phyloP scores from a whole-genome alignment of 1,140 invertebrate genomes.

The Pachyrhynchus sulphureomaculatus region DNA sequence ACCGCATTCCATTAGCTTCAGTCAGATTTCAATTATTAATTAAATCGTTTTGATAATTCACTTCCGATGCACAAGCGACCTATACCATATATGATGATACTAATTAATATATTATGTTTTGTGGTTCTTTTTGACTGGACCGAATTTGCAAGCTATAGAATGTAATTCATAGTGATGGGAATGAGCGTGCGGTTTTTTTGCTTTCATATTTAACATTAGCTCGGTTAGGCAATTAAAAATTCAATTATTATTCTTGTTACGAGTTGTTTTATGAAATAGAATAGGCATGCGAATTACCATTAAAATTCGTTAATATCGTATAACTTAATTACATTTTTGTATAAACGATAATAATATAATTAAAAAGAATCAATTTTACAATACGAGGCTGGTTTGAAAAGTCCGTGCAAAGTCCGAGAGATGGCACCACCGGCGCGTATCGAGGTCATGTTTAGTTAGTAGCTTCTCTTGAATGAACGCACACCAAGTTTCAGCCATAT shows the following conservation, averaged over 20 bases:
- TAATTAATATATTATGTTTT: constrained; percentile 28
- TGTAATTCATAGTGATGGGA: constrained; percentile 25
- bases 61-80: constrained; percentile 20
- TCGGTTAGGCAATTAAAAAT: constrained; percentile 24
- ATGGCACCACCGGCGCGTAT: no score
- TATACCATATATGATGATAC: constrained; percentile 6
- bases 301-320: no score
- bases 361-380: no score
- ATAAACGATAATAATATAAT: no score
- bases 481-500: no score
- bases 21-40: constrained; percentile 16
- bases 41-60: constrained; percentile 24
- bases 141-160: constrained; percentile 16
- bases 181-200: constrained; percentile 24
- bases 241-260: constrained; percentile 15
- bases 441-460: no score
- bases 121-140: not conserved
- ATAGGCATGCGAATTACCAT: no score
- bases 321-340: no score
- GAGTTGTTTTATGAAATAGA: not conserved
- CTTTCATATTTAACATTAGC: constrained; percentile 22
- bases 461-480: no score
- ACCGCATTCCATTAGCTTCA: constrained; percentile 10
- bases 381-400: no score
- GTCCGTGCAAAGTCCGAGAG: no score